phyloP scores from a whole-genome alignment of 2,113 vertebrate genomes.

The Tursiops truncatus region DNA sequence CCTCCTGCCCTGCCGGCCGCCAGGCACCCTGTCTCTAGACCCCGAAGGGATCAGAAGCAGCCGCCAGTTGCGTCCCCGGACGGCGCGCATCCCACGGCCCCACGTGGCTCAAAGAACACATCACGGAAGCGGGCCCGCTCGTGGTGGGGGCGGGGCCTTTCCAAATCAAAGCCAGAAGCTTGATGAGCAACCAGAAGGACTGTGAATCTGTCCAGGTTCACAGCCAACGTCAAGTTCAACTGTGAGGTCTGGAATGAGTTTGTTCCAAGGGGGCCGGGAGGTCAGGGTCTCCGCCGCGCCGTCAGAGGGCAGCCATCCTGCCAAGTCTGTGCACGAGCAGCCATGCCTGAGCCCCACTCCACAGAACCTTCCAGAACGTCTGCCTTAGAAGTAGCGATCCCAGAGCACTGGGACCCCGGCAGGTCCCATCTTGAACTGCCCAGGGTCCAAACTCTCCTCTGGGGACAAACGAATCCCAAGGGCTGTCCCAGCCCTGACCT shows the following conservation, averaged over 20 bases:
- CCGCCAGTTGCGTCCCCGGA: background rate
- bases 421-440: background rate
- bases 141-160: background rate
- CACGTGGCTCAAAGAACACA: background rate
- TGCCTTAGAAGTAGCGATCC: background rate
- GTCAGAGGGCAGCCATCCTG: background rate
- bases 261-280: fast-evolving
- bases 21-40: background rate
- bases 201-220: background rate
- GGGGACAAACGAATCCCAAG: background rate
- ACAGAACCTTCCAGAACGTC: background rate
- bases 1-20: background rate
- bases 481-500: background rate
- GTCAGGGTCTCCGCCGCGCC: conserved; percentile 17
- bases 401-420: fast-evolving
- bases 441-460: background rate
- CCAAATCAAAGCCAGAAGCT: background rate
- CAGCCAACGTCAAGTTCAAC: background rate
- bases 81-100: fast-evolving
- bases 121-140: fast-evolving
- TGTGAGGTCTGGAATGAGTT: fast-evolving
- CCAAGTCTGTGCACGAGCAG: background rate
- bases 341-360: background rate
- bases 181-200: background rate
- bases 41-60: conserved; percentile 59